Evolutionary conservation across 2,888 invertebrate species (phyloP), one percentile per base, ranked within the genome.

Genomic region (Sicus ferrugineus): DNA sequence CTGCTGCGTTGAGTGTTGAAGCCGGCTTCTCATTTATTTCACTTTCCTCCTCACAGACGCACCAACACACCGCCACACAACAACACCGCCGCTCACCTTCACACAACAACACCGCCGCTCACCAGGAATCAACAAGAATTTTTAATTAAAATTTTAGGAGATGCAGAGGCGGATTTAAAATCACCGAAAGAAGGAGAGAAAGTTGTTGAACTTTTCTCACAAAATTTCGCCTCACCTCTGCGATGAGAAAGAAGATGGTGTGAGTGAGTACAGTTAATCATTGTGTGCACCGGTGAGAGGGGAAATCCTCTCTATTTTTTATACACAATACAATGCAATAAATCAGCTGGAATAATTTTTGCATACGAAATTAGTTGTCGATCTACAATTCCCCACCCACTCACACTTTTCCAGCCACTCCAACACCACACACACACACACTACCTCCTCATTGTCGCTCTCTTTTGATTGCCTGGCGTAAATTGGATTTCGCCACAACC

Each of bases 401-500:
- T 21, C 38, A 59, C 1, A 19, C 6, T 19, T 61, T 34, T 21
- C 14, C 38, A 21, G 34, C 31, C 19, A 16, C 14, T 26, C 6
- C 19, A 14, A 14, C 19, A 14, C 21, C 52, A 14, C 19, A 6
- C 19, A 6, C 52, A 14, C 52, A 6, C 54, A 19, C 26, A 9
- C 54, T 23, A 11, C 54, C 30, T 34, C 16, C 23, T 16, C 3
- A 9, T 21, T 9, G 21, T 14, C 11, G 19, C 34, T 6, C 14
- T n/a, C 6, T 21, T 52, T 11, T 52, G 50, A 21, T 11, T 46
- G 46, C 23, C 54, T 21, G 3, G 5, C 21, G 31, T n/a, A 34
- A 52, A 50, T 50, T 48, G 30, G 23, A 34, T 61, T 61, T 23
- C 46, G 26, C 58, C 21, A 59, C 59, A 48, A 67, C 59, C 59